Conservation (phyloP, 1,140 invertebrate genomes). For the Temnothorax nylanderi region DNA sequence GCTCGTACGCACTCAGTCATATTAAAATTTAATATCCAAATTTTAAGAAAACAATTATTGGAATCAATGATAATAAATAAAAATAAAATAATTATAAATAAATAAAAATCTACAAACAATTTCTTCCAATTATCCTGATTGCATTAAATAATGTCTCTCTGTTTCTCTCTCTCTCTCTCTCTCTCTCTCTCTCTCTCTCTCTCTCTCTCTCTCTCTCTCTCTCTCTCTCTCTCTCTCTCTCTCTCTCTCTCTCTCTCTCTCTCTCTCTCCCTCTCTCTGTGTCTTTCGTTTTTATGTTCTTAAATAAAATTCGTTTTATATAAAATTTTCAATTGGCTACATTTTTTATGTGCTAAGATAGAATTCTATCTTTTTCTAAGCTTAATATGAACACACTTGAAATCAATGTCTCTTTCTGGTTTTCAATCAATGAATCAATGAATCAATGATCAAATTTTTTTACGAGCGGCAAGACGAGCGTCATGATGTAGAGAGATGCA, state of each 20-base stretch:
- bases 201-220: background rate
- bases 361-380: background rate
- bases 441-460: background rate
- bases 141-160: background rate
- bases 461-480: background rate
- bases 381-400: background rate
- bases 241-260: background rate
- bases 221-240: background rate
- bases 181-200: background rate
- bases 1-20: no score
- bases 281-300: background rate
- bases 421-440: background rate
- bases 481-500: background rate
- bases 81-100: background rate
- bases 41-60: background rate
- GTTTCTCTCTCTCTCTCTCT: background rate
- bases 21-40: background rate
- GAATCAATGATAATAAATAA: background rate
- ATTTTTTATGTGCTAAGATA: background rate
- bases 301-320: background rate
- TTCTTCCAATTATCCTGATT: background rate
- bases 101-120: background rate
- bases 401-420: background rate
- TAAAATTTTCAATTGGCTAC: background rate
- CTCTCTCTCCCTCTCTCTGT: background rate